Conservation (phyloP, 2,797 vertebrate genomes). For the Alauda arvensis region DNA sequence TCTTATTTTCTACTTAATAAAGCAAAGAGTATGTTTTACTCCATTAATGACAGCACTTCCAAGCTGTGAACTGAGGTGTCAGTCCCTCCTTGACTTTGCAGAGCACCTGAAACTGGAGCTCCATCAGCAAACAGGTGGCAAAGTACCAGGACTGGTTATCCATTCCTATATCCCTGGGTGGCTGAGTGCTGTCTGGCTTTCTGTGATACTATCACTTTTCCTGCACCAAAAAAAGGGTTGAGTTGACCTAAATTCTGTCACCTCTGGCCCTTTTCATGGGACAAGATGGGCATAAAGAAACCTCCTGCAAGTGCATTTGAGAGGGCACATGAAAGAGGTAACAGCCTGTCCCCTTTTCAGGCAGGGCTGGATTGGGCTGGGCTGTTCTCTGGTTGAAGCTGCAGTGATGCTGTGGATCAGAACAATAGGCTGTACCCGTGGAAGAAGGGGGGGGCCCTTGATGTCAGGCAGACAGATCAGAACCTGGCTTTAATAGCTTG, state of each 20-base stretch:
- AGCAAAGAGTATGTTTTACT: background rate
- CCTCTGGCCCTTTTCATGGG: background rate
- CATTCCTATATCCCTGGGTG: background rate
- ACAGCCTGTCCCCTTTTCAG: background rate
- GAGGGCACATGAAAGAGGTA: background rate
- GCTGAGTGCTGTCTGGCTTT: background rate
- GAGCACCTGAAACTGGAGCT: background rate
- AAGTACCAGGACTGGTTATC: background rate
- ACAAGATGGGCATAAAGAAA: background rate
- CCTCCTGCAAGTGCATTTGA: background rate
- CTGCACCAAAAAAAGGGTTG: background rate
- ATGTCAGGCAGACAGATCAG: constrained; percentile 11
- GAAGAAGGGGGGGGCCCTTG: background rate
- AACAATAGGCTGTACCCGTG: background rate
- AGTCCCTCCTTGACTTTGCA: background rate
- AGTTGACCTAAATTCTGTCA: background rate
- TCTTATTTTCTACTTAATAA: background rate
- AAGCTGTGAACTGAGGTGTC: background rate
- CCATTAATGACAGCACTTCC: background rate
- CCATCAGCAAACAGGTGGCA: background rate
- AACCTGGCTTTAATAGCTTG: constrained; percentile 21
- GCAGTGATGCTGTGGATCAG: background rate
- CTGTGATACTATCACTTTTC: background rate
- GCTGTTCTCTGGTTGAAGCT: background rate
- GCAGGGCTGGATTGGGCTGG: background rate